Conservation (phyloP, 2,888 invertebrate genomes). For the Sphaerophoria rueppellii region DNA sequence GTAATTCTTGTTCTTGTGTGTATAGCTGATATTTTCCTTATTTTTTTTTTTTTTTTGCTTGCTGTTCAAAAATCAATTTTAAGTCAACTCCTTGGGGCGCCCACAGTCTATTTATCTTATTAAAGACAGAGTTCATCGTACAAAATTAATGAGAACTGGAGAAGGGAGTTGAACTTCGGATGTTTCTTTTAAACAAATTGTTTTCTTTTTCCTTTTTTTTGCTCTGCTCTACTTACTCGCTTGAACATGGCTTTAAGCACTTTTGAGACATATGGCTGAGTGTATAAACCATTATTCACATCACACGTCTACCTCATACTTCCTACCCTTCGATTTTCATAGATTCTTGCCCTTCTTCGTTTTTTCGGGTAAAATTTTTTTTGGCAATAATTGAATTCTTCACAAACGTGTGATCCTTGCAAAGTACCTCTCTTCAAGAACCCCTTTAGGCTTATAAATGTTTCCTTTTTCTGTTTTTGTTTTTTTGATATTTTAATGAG, state of each 20-base stretch:
- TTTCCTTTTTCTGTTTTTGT: not conserved
- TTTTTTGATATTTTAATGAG: slow-evolving; percentile 50
- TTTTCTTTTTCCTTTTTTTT: slow-evolving; percentile 29
- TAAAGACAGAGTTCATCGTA: slow-evolving; percentile 52
- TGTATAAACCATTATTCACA: not conserved
- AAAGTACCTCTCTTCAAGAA: slow-evolving; percentile 33
- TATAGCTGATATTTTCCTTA: not conserved
- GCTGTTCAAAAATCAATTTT: slow-evolving; percentile 58
- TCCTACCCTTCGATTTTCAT: slow-evolving; percentile 1
- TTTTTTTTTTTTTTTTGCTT: slow-evolving; percentile 7
- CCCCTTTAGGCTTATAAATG: slow-evolving; percentile 43
- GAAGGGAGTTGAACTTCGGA: slow-evolving; percentile 48
- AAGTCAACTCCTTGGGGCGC: slow-evolving; percentile 52
- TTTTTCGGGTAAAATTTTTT: slow-evolving; percentile 29
- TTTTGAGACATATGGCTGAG: slow-evolving; percentile 45
- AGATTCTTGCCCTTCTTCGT: too few relatives aligned
- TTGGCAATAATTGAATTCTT: slow-evolving; percentile 63
- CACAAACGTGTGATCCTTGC: slow-evolving; percentile 63
- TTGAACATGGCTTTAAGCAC: slow-evolving; percentile 24
- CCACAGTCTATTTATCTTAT: slow-evolving; percentile 66
- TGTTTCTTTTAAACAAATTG: slow-evolving; percentile 54
- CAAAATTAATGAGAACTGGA: slow-evolving; percentile 64
- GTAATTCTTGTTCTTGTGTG: not conserved
- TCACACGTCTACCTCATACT: slow-evolving; percentile 1
- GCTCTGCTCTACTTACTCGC: not conserved